Evolutionary conservation across 2,797 vertebrate species (phyloP), one percentile per base, ranked within the genome.

Genomic region (Phoeniculus purpureus): DNA sequence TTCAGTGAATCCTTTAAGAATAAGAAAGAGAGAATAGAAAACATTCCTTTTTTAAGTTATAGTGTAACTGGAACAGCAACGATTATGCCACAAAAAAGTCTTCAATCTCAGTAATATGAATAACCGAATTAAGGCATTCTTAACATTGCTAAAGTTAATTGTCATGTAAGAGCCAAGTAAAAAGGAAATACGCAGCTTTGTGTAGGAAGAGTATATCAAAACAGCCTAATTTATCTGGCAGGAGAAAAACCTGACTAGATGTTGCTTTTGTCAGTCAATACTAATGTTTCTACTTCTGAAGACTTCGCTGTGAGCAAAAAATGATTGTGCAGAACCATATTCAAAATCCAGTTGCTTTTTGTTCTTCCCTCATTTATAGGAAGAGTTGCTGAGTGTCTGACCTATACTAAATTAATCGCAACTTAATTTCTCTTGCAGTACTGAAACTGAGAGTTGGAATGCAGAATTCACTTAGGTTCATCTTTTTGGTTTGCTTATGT

Each of bases 121-220:
- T 67, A 93, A 95, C 82, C 87, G 70, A 92, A 91, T 77, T 85
- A 91, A 95, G 64, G 87, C 91, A 73, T 89, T 93, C 75, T 85
- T 87, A 93, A 86, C 71, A 31, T 50, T 92, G 88, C 73, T 90
- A 3, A 87, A 87, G 60, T 94, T 94, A 96, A 89, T 89, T 95
- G 87, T 90, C 75, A 17, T 79, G 43, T 88, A 87, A 92, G 78
- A 93, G 60, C 87, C 61, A 90, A 56, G 78, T 21, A 81, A 84
- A 91, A 94, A 83, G 68, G 78, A 92, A 95, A 87, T 82, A 68
- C 0, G 4, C 52, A 88, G 65, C 43, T 88, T 81, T 71, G 54
- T 84, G 85, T 93, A 67, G 93, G 52, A 91, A 66, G 81, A 75
- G 59, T 60, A 51, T 94, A 91, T 60, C 72, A 68, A 88, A 96